A percentile compares a stretch with the other conserved stretches of the same genome.
These are phyloP conservation scores for Lycopodina hypogea DNA, from an alignment of 37 sponge, comb jelly and placozoan species.

Conservation along the genomic window DNA sequence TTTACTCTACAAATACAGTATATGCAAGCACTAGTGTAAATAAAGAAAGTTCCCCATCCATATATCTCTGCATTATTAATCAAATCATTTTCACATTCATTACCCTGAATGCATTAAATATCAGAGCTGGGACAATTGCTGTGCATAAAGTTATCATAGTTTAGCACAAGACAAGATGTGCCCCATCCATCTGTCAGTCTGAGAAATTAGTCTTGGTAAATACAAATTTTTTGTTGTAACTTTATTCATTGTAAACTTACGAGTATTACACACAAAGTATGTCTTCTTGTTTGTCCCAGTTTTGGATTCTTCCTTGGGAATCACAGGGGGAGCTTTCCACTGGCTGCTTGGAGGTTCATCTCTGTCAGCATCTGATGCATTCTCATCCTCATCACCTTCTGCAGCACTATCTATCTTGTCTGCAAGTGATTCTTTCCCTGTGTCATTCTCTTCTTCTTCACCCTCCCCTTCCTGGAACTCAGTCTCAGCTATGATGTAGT, in stretches of 20 bases:
- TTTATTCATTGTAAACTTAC: conserved; percentile 43
- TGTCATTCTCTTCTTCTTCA: conserved; percentile 82
- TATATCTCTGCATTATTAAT: too few species aligned
- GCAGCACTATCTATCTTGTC: conserved; percentile 19
- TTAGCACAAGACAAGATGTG: too few species aligned
- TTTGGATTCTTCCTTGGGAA: conserved; percentile 88
- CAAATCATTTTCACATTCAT: too few species aligned
- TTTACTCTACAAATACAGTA: too few species aligned
- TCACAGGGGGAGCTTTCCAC: conserved; percentile 93
- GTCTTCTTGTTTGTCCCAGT: conserved; percentile 95
- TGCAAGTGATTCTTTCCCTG: conserved; percentile 53
- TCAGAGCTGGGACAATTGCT: too few species aligned
- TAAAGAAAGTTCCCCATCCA: too few species aligned
- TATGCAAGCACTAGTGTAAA: too few species aligned
- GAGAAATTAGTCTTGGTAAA: background rate
- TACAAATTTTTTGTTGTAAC: too few species aligned
- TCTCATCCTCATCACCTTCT: conserved; percentile 21
- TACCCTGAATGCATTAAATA: too few species aligned
- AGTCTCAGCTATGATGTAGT: conserved; percentile 92
- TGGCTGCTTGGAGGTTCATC: conserved; percentile 82
- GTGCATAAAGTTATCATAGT: too few species aligned
- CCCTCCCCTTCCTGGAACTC: conserved; percentile 89
- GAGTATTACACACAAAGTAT: conserved; percentile 94
- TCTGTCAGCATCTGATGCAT: conserved; percentile 53
- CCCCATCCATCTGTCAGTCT: background rate